Percentiles rank a stretch among this genome's conserved stretches.
Conservation (phyloP, 1,140 invertebrate species). For the Acromyrmex heyeri region DNA sequence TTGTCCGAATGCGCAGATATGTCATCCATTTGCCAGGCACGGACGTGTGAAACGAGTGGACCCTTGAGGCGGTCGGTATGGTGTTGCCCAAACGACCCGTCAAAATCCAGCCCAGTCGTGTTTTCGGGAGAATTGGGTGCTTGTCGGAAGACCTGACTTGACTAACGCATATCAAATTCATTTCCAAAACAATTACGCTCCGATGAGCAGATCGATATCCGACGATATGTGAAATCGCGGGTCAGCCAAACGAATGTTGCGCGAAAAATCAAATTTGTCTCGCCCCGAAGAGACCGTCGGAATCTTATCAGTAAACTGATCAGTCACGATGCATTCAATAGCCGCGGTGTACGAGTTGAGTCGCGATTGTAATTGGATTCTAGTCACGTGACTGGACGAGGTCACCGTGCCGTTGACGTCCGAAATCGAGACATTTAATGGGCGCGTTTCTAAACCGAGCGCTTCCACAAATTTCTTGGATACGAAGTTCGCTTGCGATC, state of each 20-base stretch:
- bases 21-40: background rate
- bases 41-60: background rate
- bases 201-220: slow-evolving; percentile 54
- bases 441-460: background rate
- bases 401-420: slow-evolving; percentile 33
- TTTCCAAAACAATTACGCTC: slow-evolving; percentile 70
- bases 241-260: slow-evolving; percentile 63
- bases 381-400: background rate
- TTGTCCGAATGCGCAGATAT: accelerated
- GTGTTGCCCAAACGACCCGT: too few species aligned
- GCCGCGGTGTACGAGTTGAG: background rate
- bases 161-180: slow-evolving; percentile 64
- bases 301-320: background rate
- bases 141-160: slow-evolving; percentile 62
- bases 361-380: slow-evolving; percentile 37
- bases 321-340: slow-evolving; percentile 56
- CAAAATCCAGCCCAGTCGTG: too few species aligned
- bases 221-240: slow-evolving; percentile 65
- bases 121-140: slow-evolving; percentile 63
- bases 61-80: too few species aligned
- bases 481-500: background rate
- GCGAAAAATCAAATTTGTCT: background rate
- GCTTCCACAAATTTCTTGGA: background rate
- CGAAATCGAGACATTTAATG: background rate
- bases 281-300: background rate